Evolutionary conservation across 2,888 invertebrate species (phyloP), one percentile per base, ranked within the genome.

Genomic region (Eristalis pertinax): DNA sequence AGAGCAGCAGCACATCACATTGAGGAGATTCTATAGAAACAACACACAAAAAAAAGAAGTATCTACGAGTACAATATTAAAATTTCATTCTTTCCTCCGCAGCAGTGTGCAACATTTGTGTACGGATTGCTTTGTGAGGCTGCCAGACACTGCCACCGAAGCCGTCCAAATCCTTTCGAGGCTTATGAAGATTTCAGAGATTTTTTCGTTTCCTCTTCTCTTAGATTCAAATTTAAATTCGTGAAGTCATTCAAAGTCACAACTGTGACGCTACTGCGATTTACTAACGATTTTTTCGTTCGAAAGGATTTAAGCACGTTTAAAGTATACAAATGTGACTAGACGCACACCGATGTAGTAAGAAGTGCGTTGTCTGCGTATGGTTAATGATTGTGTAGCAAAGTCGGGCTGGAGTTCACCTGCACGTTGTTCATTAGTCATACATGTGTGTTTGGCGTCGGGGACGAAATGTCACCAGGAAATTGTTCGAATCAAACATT

Each of bases 1-100:
- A 43, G 64, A 87, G 70, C 72, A 78, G 86, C 86, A 78, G 84
- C 81, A 73, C 83, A 87, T 87, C 87, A 80, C 76, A 76, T 82
- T 84, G 76, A 75, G 73, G 75, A 67, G 76, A 87, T 84, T 72
- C 75, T 50, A 63, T 60, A 58, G 26, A 32, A 73, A 38, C n/a
- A 60, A 24, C 38, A 67, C 11, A 2, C 26, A 15, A 62, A 43
- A 50, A 77, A 32, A 58, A 69, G 56, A 74, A 26, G 38, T 58
- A 58, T 69, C 70, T 26, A 75, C 35, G 8, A 13, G 15, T 32
- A 43, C 67, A 74, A 73, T 86, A 86, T 86, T 74, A 72, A 79
- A 74, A 76, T 79, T 87, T 84, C 41, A 67, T 84, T 76, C 78
- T 75, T 83, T 75, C 56, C 72, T 75, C 68, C 70, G 62, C 70